These are phyloP conservation scores for Emydura subglobosa DNA, from an alignment of 2,113 vertebrate genomes.

Conservation along the genomic window DNA sequence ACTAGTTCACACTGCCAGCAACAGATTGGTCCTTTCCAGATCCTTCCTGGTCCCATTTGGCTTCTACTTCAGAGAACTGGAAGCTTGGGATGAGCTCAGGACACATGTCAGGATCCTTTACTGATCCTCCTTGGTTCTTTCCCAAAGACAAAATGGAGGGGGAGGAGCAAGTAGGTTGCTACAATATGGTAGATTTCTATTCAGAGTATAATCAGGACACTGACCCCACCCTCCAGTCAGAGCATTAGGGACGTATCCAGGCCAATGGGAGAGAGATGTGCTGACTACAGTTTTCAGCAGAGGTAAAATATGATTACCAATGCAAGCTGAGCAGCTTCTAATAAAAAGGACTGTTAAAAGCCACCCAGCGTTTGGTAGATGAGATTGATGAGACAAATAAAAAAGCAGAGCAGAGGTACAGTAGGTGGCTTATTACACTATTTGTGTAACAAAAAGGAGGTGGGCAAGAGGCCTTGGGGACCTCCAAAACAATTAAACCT, in stretches of 20 bases:
- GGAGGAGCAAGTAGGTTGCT: not conserved
- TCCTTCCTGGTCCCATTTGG: not conserved
- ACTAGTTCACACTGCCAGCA: not conserved
- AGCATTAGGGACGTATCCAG: constrained; percentile 36
- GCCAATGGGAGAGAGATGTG: constrained; percentile 19
- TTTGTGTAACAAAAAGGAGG: not conserved
- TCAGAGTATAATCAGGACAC: not conserved
- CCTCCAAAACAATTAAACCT: not conserved
- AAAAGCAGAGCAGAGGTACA: constrained; percentile 2
- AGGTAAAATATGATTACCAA: constrained; percentile 69
- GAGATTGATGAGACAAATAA: constrained; percentile 61
- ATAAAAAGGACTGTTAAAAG: constrained; percentile 62
- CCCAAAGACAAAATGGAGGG: not conserved
- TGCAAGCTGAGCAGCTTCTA: constrained; percentile 51
- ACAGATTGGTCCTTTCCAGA: not conserved
- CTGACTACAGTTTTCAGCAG: constrained; percentile 22
- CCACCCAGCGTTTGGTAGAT: not conserved
- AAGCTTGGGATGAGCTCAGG: not conserved
- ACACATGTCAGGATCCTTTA: not conserved
- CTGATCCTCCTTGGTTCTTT: rapidly evolving
- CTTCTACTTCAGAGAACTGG: not conserved
- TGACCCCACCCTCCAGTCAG: constrained; percentile 22
- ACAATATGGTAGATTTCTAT: not conserved
- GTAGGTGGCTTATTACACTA: not conserved
- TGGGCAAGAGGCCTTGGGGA: not conserved